phyloP scores from a whole-genome alignment of 2,888 invertebrate species.

The Lasioglossum zephyrum region DNA sequence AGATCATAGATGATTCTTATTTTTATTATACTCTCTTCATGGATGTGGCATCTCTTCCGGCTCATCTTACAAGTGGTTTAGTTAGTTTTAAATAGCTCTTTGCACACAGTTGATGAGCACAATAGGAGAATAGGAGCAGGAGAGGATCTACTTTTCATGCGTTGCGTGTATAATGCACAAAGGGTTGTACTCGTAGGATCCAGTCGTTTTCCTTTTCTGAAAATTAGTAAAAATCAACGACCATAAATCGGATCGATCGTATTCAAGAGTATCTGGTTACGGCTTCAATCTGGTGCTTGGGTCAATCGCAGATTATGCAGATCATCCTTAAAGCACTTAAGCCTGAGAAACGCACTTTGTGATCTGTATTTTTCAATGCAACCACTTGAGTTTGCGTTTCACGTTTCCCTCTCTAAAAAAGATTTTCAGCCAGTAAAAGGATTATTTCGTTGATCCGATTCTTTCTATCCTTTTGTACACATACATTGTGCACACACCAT shows the following conservation, averaged over 20 bases:
- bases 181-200: not conserved
- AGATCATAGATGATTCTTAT: too few relatives aligned
- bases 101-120: not conserved
- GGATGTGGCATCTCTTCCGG: not conserved
- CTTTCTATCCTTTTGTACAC: constrained; percentile 38
- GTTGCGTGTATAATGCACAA: not conserved
- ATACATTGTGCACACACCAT: not conserved
- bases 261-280: constrained; percentile 15
- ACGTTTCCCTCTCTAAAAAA: constrained; percentile 29
- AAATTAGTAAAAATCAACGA: not conserved
- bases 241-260: not conserved
- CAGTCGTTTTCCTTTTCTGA: not conserved
- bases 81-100: not conserved
- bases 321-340: constrained; percentile 35
- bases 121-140: not conserved
- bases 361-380: constrained; percentile 42
- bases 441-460: constrained; percentile 61
- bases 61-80: not conserved
- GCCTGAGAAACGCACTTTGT: constrained; percentile 28
- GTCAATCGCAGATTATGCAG: constrained; percentile 51
- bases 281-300: constrained; percentile 23
- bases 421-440: constrained; percentile 39
- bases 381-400: constrained; percentile 24
- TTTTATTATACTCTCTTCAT: not conserved
- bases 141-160: not conserved